phyloP scores from a whole-genome alignment of 64 coral and sea anemone species.

The Orbicella faveolata region DNA sequence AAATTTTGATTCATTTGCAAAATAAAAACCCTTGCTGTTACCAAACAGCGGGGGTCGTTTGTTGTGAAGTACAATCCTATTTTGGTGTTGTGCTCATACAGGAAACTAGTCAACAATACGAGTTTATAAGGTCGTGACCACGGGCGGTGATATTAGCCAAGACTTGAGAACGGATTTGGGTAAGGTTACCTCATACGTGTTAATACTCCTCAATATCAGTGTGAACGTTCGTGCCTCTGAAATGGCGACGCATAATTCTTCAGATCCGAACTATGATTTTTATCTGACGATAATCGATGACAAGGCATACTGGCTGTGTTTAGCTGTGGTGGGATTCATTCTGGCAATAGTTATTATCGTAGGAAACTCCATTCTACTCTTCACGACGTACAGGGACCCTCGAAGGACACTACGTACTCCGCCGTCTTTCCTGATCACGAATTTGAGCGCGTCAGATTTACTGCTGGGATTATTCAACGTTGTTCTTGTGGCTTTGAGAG shows the following conservation, averaged over 20 bases:
- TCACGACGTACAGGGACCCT: constrained; percentile 18
- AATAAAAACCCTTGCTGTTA: neutral
- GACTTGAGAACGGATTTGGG: neutral
- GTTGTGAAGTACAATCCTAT: neutral
- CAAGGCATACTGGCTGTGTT: neutral
- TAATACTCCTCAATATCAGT: too few relatives aligned
- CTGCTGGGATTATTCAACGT: constrained; percentile 1
- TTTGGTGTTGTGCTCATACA: neutral
- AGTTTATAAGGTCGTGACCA: neutral
- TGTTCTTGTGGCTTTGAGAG: constrained; percentile 9
- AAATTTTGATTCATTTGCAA: too few relatives aligned
- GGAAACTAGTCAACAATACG: neutral
- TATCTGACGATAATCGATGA: constrained; percentile 1
- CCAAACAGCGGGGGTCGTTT: neutral
- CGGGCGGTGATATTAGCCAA: neutral
- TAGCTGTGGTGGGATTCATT: constrained; percentile 14
- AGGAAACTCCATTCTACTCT: constrained; percentile 9
- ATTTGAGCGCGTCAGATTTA: constrained; percentile 20
- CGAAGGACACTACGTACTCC: neutral
- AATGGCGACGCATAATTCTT: constrained; percentile 3
- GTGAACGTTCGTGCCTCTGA: too few relatives aligned
- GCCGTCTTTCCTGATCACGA: neutral
- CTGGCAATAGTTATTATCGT: neutral
- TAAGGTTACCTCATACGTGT: neutral
- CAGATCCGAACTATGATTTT: constrained; percentile 21